Percentiles rank a stretch among this genome's conserved stretches.
Evolutionary conservation across 2,113 vertebrate species (phyloP).

Genomic region (Agapornis roseicollis): DNA sequence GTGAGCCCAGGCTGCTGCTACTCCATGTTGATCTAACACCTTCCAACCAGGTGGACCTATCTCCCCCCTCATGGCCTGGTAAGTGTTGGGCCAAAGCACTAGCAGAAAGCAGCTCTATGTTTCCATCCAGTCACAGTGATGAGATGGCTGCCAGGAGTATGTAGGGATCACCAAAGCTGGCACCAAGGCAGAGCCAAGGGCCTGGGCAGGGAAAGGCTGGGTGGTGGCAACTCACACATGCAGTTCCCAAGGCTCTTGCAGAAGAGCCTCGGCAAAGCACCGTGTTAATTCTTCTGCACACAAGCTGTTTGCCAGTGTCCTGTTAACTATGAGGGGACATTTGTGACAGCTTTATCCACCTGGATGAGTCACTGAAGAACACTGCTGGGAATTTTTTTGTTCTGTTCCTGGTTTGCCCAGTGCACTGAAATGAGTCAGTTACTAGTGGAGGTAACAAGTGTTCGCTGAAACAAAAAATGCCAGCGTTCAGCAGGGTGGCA

Average conservation of each 20-base stretch:
- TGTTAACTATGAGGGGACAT: background rate
- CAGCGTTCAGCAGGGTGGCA: slow-evolving; percentile 24
- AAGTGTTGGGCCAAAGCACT: background rate
- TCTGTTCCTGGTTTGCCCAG: background rate
- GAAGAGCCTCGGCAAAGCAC: background rate
- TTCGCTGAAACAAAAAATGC: slow-evolving; percentile 15
- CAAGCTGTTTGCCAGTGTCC: background rate
- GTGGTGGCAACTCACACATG: background rate
- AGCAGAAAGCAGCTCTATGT: background rate
- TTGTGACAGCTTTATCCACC: background rate
- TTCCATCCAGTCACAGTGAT: rapidly evolving
- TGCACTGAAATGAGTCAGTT: background rate
- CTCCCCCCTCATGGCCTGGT: rapidly evolving
- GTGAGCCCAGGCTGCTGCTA: background rate
- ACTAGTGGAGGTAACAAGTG: background rate
- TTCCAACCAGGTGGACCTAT: background rate
- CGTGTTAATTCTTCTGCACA: background rate
- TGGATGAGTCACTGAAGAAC: slow-evolving; percentile 21
- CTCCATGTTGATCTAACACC: background rate
- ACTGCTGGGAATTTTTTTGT: background rate
- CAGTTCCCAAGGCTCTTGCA: rapidly evolving
- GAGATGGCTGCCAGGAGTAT: rapidly evolving
- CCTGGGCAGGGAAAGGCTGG: background rate
- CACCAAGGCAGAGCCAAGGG: rapidly evolving
- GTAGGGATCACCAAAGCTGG: background rate